Base-by-base conservation (phyloP, 2,888 invertebrate species). In the Standfussiana lucernea region DNA sequence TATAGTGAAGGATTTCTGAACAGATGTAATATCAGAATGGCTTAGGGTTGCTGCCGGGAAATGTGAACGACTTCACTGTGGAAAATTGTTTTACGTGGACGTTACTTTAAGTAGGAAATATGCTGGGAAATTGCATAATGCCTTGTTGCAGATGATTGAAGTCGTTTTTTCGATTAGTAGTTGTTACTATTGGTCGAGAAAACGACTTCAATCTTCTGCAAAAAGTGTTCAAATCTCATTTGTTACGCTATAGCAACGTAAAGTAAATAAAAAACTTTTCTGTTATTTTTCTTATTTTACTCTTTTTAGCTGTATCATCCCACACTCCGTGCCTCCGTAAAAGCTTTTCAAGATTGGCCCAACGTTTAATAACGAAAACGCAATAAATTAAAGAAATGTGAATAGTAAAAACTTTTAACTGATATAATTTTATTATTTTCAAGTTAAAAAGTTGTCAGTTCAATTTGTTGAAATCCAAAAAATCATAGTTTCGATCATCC, bases 1-100 rank as follows among this genome's bases (percentile, higher is more conserved):
- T 91, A 89, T 91, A 89, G 89, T 89, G 89, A 89, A 87, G 88
- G 91, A 90, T 91, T 91, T 91, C 86, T 85, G 83, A 85, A 81
- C 77, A 84, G 86, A 87, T 86, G 86, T 88, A 78, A 87, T 88
- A 88, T 88, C 86, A 80, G 67, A 83, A 79, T 77, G 82, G 72
- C 79, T 79, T 82, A 85, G 76, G 83, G 82, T 7, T 82, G 72
- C 40, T 24, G 32, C n/a, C 42, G 35, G 59, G 32, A 50, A 53
- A 75, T 66, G 21, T 32, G 56, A 66, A 37, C 24, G 61, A 65
- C 2, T 74, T 80, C 65, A 61, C 45, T n/a, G 35, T 10, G 15
- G 21, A 62, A 67, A 83, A 47, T 69, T 53, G 66, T 75, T 76
- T 68, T 18, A 18, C 15, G 15, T 64, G 47, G 53, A 68, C 4